Evolutionary conservation across 2,113 vertebrate species (phyloP).

Genomic region (Boulengeromyrus knoepffleri): DNA sequence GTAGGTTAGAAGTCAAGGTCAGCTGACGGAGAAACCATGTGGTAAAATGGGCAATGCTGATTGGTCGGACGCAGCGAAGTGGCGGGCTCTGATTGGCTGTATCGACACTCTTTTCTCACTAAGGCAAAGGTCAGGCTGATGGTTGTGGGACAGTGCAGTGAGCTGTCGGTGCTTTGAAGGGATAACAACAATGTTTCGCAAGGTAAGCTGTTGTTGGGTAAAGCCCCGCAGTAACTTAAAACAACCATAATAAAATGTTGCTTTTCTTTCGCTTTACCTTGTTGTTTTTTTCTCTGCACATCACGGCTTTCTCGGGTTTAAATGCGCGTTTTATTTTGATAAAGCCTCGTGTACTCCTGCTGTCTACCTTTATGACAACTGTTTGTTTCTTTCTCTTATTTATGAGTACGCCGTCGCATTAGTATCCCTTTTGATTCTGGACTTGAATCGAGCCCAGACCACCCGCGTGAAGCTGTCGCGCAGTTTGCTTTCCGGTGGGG

Average conservation of each 20-base stretch:
- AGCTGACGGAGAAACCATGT: neutral
- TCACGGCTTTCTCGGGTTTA: neutral
- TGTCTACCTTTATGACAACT: neutral
- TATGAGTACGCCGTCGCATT: neutral
- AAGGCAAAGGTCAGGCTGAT: neutral
- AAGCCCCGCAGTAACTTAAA: neutral
- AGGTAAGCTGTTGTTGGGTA: conserved; percentile 26
- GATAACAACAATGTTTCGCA: conserved; percentile 23
- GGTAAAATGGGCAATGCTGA: neutral
- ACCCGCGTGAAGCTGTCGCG: neutral
- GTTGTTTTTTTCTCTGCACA: too few relatives aligned
- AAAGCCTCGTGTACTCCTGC: neutral
- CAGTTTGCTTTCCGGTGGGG: too few relatives aligned
- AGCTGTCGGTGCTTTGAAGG: neutral
- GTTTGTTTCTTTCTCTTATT: neutral
- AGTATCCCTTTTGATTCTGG: neutral
- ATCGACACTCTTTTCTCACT: neutral
- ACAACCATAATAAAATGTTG: neutral
- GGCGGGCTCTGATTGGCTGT: neutral
- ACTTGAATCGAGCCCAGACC: neutral
- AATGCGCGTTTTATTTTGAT: neutral
- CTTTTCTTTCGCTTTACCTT: neutral
- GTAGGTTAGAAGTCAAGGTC: neutral
- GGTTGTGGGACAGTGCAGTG: neutral
- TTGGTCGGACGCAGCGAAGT: neutral